Evolutionary conservation across 1,140 invertebrate species (phyloP).

Genomic region (Wasmannia auropunctata): DNA sequence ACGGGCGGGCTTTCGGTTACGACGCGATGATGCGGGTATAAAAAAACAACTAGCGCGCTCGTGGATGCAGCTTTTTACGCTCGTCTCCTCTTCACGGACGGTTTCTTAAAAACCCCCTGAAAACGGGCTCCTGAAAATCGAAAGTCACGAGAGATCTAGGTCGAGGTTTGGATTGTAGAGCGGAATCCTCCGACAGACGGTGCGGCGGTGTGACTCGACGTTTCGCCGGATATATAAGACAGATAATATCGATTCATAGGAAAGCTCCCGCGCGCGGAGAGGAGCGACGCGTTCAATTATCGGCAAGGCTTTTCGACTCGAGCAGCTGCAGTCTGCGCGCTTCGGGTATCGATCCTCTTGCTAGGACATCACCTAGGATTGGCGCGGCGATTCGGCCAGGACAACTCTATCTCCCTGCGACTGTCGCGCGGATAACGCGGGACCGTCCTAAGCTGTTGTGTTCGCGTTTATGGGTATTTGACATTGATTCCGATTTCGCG

Average conservation of each 20-base stretch:
- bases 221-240: constrained; percentile 44
- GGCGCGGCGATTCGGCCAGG: constrained; percentile 25
- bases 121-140: constrained; percentile 16
- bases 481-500: constrained; percentile 68
- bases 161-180: constrained; percentile 24
- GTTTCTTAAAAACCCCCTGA: not conserved
- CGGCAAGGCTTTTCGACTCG: constrained; percentile 49
- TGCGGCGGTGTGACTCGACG: constrained; percentile 2
- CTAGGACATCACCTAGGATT: constrained; percentile 40
- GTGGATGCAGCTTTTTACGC: constrained; percentile 12
- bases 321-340: constrained; percentile 42
- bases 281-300: constrained; percentile 49
- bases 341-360: constrained; percentile 40
- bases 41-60: constrained; percentile 39
- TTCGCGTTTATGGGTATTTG: constrained; percentile 69
- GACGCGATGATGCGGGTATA: constrained; percentile 56
- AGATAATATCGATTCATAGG: constrained; percentile 50
- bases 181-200: not conserved
- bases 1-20: constrained; percentile 32
- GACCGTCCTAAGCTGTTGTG: constrained; percentile 52
- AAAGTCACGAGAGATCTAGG: constrained; percentile 20
- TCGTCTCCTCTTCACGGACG: not conserved
- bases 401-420: constrained; percentile 16
- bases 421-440: not conserved
- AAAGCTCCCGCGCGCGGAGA: not conserved